A percentile compares a stretch with the other conserved stretches of the same genome.
These are phyloP conservation scores for Shinisaurus crocodilurus DNA, from an alignment of 2,113 vertebrate species.

Conservation along the genomic window DNA sequence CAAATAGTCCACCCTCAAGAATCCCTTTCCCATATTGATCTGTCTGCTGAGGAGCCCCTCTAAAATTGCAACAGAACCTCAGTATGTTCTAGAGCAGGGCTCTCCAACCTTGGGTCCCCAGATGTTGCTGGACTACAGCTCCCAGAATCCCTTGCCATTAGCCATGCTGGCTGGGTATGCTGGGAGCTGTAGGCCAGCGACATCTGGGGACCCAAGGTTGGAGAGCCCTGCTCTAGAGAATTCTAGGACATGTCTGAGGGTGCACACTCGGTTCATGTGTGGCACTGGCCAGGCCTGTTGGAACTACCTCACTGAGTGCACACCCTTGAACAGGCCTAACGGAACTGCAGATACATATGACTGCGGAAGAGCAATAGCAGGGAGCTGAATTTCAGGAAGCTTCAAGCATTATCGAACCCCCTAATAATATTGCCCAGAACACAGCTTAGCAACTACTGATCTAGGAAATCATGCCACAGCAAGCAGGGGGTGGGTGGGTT, in stretches of 20 bases:
- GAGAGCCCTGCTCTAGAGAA: too few species aligned
- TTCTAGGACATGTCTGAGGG: background rate
- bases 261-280: background rate
- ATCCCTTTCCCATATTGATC: background rate
- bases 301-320: background rate
- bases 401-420: background rate
- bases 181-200: too few species aligned
- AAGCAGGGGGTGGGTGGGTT: too few species aligned
- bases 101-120: too few species aligned
- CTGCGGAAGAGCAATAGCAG: background rate
- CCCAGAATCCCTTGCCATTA: too few species aligned
- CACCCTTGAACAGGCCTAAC: background rate
- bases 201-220: too few species aligned
- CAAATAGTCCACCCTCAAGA: background rate
- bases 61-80: background rate
- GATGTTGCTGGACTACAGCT: too few species aligned
- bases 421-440: background rate
- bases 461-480: background rate
- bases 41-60: background rate
- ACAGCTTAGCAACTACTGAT: background rate
- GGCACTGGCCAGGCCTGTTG: background rate
- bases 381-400: background rate
- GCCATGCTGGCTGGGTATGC: too few species aligned
- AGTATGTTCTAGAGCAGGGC: background rate
- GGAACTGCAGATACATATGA: background rate